phyloP scores from a whole-genome alignment of 2,888 invertebrate genomes.

The Tethea ocularis region DNA sequence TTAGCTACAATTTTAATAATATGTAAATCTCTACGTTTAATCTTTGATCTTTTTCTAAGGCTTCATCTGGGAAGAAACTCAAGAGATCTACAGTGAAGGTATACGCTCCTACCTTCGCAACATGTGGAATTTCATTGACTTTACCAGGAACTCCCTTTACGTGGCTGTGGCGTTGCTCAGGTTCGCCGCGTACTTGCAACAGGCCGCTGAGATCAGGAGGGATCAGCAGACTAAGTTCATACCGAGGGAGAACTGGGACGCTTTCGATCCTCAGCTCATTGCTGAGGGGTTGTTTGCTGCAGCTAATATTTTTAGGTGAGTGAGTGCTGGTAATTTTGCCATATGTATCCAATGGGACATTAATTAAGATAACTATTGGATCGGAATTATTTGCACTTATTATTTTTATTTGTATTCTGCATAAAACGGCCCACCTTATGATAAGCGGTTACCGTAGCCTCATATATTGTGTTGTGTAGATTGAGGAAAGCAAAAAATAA shows the following conservation, averaged over 20 bases:
- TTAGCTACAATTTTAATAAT: too few species aligned
- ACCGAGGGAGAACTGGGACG: conserved; percentile 94
- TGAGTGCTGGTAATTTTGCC: too few species aligned
- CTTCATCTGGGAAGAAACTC: conserved; percentile 96
- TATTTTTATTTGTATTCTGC: too few species aligned
- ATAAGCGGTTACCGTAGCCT: too few species aligned
- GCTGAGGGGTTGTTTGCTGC: conserved; percentile 97
- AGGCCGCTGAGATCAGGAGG: conserved; percentile 86
- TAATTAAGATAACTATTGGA: too few species aligned
- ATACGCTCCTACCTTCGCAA: conserved; percentile 93
- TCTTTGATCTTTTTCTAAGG: conserved; percentile 72
- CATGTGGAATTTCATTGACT: conserved; percentile 99
- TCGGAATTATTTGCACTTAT: too few species aligned
- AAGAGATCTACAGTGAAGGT: conserved; percentile 95
- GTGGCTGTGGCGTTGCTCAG: conserved; percentile 87
- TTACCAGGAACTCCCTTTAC: conserved; percentile 94
- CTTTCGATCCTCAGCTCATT: conserved; percentile 96
- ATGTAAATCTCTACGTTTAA: not conserved
- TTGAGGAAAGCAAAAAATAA: too few species aligned
- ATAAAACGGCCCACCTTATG: too few species aligned
- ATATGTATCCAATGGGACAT: too few species aligned
- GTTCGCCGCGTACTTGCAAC: conserved; percentile 90
- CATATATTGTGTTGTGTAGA: too few species aligned
- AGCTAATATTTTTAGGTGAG: conserved; percentile 94
- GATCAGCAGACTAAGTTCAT: conserved; percentile 89